Percentiles rank a stretch among this genome's conserved stretches.
Evolutionary conservation across 1,140 invertebrate genomes (phyloP).

Genomic region (Dinothrombium tinctorium): DNA sequence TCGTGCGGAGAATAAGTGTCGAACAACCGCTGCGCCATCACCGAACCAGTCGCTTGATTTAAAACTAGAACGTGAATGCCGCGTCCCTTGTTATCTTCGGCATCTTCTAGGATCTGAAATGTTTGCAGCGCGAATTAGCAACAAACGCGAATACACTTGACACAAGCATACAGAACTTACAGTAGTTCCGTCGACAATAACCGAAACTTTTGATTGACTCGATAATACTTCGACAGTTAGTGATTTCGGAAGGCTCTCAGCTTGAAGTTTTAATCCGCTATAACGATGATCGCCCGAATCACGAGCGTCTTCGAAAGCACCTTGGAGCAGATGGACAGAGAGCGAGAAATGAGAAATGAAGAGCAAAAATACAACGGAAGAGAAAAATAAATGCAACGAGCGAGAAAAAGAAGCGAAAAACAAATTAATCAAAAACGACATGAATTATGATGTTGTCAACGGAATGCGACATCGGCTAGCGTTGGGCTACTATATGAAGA

Average conservation of each 20-base stretch:
- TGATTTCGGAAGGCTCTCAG: background rate
- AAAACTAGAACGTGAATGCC: constrained; percentile 37
- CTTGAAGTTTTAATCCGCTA: background rate
- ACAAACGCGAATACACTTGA: background rate
- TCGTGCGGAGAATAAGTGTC: constrained; percentile 38
- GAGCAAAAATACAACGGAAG: background rate
- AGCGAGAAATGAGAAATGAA: background rate
- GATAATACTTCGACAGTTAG: constrained; percentile 22
- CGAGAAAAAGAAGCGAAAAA: background rate
- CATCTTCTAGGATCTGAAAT: constrained; percentile 31
- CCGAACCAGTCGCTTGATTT: constrained; percentile 28
- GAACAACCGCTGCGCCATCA: constrained; percentile 34
- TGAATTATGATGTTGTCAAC: too few relatives aligned
- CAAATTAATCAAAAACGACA: background rate
- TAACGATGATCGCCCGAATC: background rate
- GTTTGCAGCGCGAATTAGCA: background rate
- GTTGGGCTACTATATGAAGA: too few relatives aligned
- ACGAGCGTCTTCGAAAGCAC: background rate
- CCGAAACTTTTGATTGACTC: constrained; percentile 29
- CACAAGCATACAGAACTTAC: constrained; percentile 21
- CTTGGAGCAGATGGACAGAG: background rate
- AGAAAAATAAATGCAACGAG: constrained; percentile 13
- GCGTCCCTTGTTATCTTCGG: constrained; percentile 26
- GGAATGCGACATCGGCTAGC: too few relatives aligned
- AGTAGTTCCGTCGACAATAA: constrained; percentile 32